Evolutionary conservation across 1,140 invertebrate genomes (phyloP).

Genomic region (Drosophila funebris): DNA sequence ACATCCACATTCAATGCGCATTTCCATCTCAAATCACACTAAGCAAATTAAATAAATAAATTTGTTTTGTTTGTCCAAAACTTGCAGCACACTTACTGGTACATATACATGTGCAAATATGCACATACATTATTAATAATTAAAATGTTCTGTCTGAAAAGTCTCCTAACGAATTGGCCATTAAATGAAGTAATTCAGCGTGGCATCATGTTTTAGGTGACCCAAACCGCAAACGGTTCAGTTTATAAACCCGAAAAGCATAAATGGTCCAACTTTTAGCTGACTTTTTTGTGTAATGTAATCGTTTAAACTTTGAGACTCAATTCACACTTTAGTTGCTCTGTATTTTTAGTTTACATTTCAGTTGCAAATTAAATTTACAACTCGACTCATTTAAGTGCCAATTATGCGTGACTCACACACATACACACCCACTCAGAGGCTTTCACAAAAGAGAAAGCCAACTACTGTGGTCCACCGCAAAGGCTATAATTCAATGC

Average conservation of each 20-base stretch:
- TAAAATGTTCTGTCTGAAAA: conserved; percentile 14
- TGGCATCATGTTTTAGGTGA: not conserved
- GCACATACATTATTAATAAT: conserved; percentile 25
- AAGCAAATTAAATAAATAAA: conserved; percentile 23
- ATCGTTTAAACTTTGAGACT: conserved; percentile 18
- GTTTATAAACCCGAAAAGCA: conserved; percentile 1
- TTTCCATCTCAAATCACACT: conserved; percentile 14
- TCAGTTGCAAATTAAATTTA: conserved; percentile 35
- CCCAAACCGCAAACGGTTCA: not conserved
- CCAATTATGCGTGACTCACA: conserved; percentile 23
- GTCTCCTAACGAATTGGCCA: not conserved
- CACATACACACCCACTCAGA: no score
- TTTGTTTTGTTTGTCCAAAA: conserved; percentile 5
- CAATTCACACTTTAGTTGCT: not conserved
- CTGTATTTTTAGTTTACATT: not conserved
- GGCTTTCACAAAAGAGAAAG: not conserved
- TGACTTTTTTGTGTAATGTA: conserved; percentile 12
- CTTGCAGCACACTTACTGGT: no score
- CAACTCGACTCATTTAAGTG: conserved; percentile 26
- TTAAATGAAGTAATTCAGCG: conserved; percentile 10
- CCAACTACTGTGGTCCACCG: not conserved
- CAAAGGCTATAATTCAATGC: not conserved
- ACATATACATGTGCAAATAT: not conserved
- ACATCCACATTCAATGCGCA: conserved; percentile 8
- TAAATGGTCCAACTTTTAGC: conserved; percentile 4